Base-by-base conservation (phyloP, 2,888 invertebrate genomes). In the Allophyes oxyacanthae region DNA sequence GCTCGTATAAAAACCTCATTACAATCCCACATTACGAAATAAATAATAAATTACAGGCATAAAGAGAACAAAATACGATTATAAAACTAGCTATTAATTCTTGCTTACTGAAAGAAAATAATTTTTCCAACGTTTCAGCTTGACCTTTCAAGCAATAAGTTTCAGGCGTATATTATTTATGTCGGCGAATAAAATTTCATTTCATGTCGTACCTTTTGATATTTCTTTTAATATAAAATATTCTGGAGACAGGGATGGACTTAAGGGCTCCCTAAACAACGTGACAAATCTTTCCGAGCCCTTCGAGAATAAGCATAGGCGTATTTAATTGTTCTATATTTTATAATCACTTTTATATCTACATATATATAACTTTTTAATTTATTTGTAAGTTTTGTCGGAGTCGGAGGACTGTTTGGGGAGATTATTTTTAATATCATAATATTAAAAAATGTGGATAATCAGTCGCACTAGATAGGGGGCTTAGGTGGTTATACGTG, bases 131-230 rank as follows among this genome's bases (percentile, higher is more conserved):
- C 55, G 15, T 56, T 70, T 57, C 26, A 38, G 37, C 34, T 55
- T 71, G 61, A 74, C 71, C 75, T 71, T 49, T 15, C 25, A 60
- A 13, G 60, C 55, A 71, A 58, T 71, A 71, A 58, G 55, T 55
- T 51, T 38, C 43, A 46, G 65, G 8, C 33, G 36, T 53, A 53
- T 41, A 63, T 50, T 40, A 58, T 46, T 50, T 56, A 50, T 37
- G 52, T 41, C 20, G n/a, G 11, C n/a, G 34, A 55, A 51, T 52
- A 42, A 51, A 53, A 71, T 40, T 64, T 57, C 10, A 51, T 41
- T 52, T 66, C n/a, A 51, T 51, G 30, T 48, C n/a, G n/a, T 11
- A 37, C 33, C 2, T 32, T 53, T 43, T 36, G 9, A 13, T 54
- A 25, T 43, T 48, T 64, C 26, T 20, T 52, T n/a, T 43, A 10